A percentile compares a stretch with the other conserved stretches of the same genome.
phyloP scores from a whole-genome alignment of 2,797 vertebrate species.

The Lacerta bilineata region DNA sequence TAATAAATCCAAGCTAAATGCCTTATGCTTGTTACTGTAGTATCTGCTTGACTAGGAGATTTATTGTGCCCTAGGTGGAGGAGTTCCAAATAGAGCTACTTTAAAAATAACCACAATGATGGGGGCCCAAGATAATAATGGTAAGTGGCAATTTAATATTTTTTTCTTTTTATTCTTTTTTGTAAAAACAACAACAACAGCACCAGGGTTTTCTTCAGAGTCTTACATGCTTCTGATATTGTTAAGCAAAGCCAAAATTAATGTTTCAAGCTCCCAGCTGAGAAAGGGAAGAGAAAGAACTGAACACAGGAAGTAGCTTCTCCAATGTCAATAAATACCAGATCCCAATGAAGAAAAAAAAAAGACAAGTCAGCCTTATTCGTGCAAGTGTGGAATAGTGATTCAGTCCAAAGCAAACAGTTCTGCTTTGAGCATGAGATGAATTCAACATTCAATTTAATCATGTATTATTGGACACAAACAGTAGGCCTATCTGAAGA shows the following conservation, averaged over 20 bases:
- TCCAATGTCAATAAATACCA: background rate
- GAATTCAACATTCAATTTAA: background rate
- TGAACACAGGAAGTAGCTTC: background rate
- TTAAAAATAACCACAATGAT: constrained; percentile 31
- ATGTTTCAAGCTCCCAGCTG: background rate
- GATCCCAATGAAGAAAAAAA: too few relatives aligned
- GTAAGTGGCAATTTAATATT: constrained; percentile 2
- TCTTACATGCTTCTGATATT: constrained; percentile 10
- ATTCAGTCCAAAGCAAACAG: background rate
- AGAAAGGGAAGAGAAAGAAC: background rate
- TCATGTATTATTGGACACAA: background rate
- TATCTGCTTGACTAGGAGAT: constrained; percentile 60
- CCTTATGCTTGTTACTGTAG: constrained; percentile 55
- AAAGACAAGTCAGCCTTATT: background rate
- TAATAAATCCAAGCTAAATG: constrained; percentile 70
- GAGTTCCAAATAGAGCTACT: constrained; percentile 51
- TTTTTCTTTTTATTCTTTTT: background rate
- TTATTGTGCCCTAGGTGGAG: constrained; percentile 49
- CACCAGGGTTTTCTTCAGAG: constrained; percentile 2
- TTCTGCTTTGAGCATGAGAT: background rate
- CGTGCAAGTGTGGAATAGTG: background rate
- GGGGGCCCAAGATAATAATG: constrained; percentile 29
- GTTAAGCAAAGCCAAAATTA: constrained; percentile 23
- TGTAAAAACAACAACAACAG: background rate
- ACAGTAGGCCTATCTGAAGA: too few relatives aligned